A percentile compares a stretch with the other conserved stretches of the same genome.
phyloP scores from a whole-genome alignment of 2,113 vertebrate genomes.

The Rhinogobius similis region DNA sequence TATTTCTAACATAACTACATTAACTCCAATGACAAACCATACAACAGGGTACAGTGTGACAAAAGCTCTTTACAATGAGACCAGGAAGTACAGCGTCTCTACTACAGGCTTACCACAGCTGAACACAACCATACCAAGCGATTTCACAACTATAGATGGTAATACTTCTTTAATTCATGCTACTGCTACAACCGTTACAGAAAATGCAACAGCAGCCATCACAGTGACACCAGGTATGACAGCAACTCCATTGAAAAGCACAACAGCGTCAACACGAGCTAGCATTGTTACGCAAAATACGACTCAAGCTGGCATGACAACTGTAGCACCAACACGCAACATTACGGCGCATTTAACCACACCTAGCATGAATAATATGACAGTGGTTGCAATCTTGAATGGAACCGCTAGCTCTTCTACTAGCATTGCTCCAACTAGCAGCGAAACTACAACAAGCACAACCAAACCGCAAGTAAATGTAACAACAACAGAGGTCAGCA shows the following conservation, averaged over 20 bases:
- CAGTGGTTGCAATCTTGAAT: background rate
- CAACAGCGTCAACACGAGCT: background rate
- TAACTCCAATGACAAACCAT: background rate
- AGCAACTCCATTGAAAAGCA: conserved; percentile 10
- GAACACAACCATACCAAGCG: background rate
- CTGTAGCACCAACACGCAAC: conserved; percentile 7
- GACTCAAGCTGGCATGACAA: background rate
- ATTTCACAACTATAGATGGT: background rate
- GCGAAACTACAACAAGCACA: conserved; percentile 1
- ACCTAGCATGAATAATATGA: background rate
- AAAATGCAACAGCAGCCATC: background rate
- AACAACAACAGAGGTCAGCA: conserved; percentile 11
- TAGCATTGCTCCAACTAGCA: background rate
- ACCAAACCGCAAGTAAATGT: background rate
- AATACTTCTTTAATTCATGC: background rate
- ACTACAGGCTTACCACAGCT: background rate
- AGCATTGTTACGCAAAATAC: background rate
- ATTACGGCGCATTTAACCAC: conserved; percentile 27
- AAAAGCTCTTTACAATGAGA: background rate
- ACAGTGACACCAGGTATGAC: conserved; percentile 7
- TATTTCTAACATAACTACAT: background rate
- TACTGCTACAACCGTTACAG: background rate
- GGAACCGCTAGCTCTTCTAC: background rate
- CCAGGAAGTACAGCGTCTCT: background rate
- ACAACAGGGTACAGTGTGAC: background rate